Conservation (phyloP, 2,113 vertebrate genomes). For the Pipa parva region DNA sequence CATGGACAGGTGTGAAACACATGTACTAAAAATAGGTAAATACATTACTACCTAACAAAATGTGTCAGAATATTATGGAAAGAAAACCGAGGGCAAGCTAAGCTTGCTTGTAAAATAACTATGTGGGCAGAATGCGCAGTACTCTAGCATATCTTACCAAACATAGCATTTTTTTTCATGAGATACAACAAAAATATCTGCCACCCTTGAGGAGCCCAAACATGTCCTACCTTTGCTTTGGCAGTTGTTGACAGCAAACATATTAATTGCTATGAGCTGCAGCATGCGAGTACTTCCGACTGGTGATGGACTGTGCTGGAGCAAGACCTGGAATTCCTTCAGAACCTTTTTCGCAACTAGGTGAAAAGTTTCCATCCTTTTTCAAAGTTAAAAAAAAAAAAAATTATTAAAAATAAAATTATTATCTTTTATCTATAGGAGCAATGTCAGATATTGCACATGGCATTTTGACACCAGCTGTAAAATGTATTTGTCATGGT, state of each 20-base stretch:
- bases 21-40: too few relatives aligned
- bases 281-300: slow-evolving; percentile 86
- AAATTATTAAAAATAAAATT: background rate
- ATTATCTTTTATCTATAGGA: background rate
- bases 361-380: slow-evolving; percentile 93
- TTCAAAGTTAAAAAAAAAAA: slow-evolving; percentile 25
- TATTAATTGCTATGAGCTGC: slow-evolving; percentile 96
- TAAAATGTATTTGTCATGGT: background rate
- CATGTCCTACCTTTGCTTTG: slow-evolving; percentile 77
- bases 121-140: too few relatives aligned
- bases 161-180: background rate
- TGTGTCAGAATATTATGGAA: too few relatives aligned
- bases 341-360: slow-evolving; percentile 78
- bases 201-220: background rate
- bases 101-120: too few relatives aligned
- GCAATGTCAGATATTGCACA: background rate
- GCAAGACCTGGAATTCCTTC: slow-evolving; percentile 83
- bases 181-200: background rate
- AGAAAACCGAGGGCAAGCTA: too few relatives aligned
- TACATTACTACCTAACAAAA: too few relatives aligned
- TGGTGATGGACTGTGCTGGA: slow-evolving; percentile 83
- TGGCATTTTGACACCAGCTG: background rate
- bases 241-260: slow-evolving; percentile 91
- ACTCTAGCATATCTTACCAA: too few relatives aligned
- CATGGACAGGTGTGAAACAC: too few relatives aligned